A percentile compares a stretch with the other conserved stretches of the same genome.
phyloP scores from a whole-genome alignment of 2,888 invertebrate genomes.

The Lucinisca nassula region DNA sequence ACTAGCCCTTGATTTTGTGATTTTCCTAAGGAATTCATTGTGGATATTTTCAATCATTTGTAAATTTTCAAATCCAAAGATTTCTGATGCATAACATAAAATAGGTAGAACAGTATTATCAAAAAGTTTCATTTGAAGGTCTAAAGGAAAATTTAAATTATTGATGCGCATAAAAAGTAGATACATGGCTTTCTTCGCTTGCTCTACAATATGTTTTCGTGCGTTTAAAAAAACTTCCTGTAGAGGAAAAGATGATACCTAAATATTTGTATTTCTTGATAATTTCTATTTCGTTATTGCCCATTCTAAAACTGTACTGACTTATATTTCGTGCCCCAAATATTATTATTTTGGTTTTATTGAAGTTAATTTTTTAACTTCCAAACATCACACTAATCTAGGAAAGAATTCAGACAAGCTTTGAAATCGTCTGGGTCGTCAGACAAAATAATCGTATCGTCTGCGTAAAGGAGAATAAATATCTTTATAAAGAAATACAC shows the following conservation, averaged over 20 bases:
- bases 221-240: constrained; percentile 1
- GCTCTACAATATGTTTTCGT: background rate
- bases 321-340: constrained; percentile 7
- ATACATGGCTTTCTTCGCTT: background rate
- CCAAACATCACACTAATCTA: constrained; percentile 47
- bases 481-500: constrained; percentile 32
- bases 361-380: constrained; percentile 38
- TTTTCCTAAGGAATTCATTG: too few species aligned
- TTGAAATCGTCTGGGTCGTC: constrained; percentile 29
- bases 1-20: too few species aligned
- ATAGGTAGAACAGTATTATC: too few species aligned
- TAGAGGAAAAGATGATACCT: background rate
- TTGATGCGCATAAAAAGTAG: too few species aligned
- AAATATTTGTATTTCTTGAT: constrained; percentile 9
- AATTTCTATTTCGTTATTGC: background rate
- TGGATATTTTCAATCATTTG: too few species aligned
- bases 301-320: background rate
- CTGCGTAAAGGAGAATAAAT: constrained; percentile 41
- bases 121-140: too few species aligned
- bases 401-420: constrained; percentile 30
- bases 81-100: too few species aligned
- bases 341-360: constrained; percentile 42
- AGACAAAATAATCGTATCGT: constrained; percentile 53
- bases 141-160: too few species aligned
- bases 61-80: too few species aligned